Conservation (phyloP, 2,888 invertebrate species). For the Eupeodes luniger region DNA sequence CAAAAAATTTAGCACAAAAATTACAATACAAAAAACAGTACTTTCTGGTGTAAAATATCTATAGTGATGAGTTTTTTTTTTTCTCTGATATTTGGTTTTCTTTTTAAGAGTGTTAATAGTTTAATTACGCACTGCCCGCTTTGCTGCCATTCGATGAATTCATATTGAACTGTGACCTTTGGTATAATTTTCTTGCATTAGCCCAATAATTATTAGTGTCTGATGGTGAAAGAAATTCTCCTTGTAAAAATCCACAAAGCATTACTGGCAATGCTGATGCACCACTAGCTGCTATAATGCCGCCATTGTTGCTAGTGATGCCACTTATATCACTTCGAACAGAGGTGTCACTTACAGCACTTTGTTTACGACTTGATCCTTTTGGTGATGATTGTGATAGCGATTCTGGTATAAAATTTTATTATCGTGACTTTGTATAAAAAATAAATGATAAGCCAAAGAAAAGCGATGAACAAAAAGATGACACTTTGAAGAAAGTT, state of each 20-base stretch:
- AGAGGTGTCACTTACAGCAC: conserved; percentile 67
- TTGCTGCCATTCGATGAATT: conserved; percentile 75
- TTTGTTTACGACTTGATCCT: conserved; percentile 60
- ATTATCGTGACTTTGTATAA: conserved; percentile 23
- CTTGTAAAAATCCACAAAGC: conserved; percentile 84
- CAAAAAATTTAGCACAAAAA: conserved; percentile 21
- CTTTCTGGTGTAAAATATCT: conserved; percentile 26
- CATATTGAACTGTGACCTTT: conserved; percentile 75
- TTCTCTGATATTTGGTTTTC: conserved; percentile 45
- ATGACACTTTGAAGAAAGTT: neutral
- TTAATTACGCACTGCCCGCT: conserved; percentile 77
- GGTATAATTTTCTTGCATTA: conserved; percentile 62
- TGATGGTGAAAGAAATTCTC: conserved; percentile 79
- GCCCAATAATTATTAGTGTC: conserved; percentile 24
- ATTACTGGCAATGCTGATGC: conserved; percentile 84
- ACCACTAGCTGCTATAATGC: conserved; percentile 80
- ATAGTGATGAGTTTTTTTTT: conserved; percentile 13
- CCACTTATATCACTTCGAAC: conserved; percentile 62
- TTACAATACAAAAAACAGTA: conserved; percentile 38
- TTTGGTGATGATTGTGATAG: conserved; percentile 69
- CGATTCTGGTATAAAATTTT: conserved; percentile 59
- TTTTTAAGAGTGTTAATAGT: neutral
- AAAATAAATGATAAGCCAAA: conserved; percentile 34
- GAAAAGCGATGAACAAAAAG: conserved; percentile 45
- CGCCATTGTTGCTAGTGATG: conserved; percentile 54